A percentile compares a stretch with the other conserved stretches of the same genome.
Conservation (phyloP, 2,888 invertebrate genomes). For the Folsomia candida region DNA sequence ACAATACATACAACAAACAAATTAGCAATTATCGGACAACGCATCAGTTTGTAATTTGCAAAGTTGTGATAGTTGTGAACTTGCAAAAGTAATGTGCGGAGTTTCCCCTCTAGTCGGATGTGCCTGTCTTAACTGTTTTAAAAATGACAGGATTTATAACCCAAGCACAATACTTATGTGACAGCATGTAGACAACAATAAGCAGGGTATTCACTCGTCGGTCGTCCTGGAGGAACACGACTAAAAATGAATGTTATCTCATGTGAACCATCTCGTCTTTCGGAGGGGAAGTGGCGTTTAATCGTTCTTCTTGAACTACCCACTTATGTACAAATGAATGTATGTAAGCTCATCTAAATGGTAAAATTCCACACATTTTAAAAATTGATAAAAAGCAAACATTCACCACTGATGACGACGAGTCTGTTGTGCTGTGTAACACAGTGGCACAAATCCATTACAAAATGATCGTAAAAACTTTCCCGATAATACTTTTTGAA, state of each 20-base stretch:
- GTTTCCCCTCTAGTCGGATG: not conserved
- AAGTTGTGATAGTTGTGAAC: not conserved
- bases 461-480: no score
- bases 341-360: no score
- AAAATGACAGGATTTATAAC: not conserved
- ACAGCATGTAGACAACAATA: not conserved
- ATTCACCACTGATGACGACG: no score
- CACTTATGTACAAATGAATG: conserved; percentile 1
- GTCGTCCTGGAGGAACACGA: not conserved
- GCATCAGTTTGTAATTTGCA: not conserved
- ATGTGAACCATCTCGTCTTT: not conserved
- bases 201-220: not conserved
- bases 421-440: no score
- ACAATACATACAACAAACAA: not conserved
- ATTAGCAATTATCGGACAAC: not conserved
- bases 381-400: no score
- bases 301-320: not conserved
- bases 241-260: not conserved
- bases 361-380: no score
- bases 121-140: not conserved
- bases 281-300: not conserved
- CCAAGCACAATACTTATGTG: not conserved
- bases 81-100: not conserved
- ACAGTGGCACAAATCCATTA: no score
- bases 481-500: no score